Evolutionary conservation across 1,140 invertebrate genomes (phyloP), one percentile per base, ranked within the genome.

Genomic region (Bathynomus jamesi): DNA sequence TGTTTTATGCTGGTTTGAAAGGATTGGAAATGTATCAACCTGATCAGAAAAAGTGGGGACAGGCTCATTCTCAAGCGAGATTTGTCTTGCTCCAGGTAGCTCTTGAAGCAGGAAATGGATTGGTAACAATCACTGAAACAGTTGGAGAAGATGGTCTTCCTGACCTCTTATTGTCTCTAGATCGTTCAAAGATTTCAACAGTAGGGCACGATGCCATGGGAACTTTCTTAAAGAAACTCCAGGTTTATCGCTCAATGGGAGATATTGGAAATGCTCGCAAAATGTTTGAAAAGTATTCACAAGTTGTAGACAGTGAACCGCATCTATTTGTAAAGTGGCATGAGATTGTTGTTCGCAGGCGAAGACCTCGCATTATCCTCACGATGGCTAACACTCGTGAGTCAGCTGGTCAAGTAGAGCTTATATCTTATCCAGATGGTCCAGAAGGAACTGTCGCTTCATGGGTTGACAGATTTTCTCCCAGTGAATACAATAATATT

Each of bases 1-100:
- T 97, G 78, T 83, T 94, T 46, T 92, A 92, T 86, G 89, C 88
- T 79, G 95, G 93, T 5, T 88, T 90, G 71, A 90, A 89, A 79
- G 90, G 91, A 8, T 85, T 96, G 21, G 95, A 97, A 83, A 92
- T 95, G 88, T 98, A 94, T 83, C 89, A 94, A 76, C 94, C 0
- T 85, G 89, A 30, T 90, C 90, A 0, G 86, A 90, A 71, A 85
- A 87, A 72, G 68, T 78, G 73, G 67, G 70, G 70, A 4, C 84
- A 94, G 86, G 92, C 93, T n/a, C 93, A 96, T 81, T 89, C 90
- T 29, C 90, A 92, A 80, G 94, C 94, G 0, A 87, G 95, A 46
- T 97, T 89, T 82, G 94, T 94, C 0, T 87, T 98, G 64, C 87
- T 95, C 79, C 87, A 89, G 81, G 91, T 98, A 3, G 83, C 95